phyloP scores from a whole-genome alignment of 2,888 invertebrate species.

The Apamea anceps region DNA sequence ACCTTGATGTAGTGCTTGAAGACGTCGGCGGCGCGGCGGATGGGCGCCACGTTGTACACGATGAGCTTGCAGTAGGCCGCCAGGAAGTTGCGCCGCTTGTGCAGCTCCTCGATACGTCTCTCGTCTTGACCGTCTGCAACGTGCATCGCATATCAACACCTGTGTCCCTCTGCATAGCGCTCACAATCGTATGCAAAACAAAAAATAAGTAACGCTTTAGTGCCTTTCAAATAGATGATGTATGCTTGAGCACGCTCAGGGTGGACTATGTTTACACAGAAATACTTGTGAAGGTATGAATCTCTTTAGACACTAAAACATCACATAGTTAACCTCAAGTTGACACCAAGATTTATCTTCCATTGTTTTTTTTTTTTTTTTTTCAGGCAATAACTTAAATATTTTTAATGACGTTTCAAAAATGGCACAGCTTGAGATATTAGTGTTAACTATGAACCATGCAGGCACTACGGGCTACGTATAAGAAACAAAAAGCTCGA shows the following conservation, averaged over 20 bases:
- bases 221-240: conserved; percentile 18
- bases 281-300: neutral
- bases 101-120: conserved; percentile 98
- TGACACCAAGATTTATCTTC: conserved; percentile 26
- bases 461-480: conserved; percentile 65
- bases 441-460: conserved; percentile 52
- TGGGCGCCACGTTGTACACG: conserved; percentile 98
- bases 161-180: neutral
- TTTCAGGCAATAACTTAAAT: neutral
- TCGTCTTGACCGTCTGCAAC: conserved; percentile 96
- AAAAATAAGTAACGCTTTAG: conserved; percentile 40
- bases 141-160: neutral
- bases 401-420: neutral
- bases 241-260: neutral
- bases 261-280: neutral
- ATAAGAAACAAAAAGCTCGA: conserved; percentile 62
- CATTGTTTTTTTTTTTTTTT: neutral
- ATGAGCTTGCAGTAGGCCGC: conserved; percentile 99
- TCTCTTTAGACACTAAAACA: conserved; percentile 55
- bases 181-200: conserved; percentile 18
- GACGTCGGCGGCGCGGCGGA: conserved; percentile 97
- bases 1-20: conserved; percentile 99
- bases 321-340: conserved; percentile 54
- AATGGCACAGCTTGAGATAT: conserved; percentile 58
- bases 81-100: conserved; percentile 98